phyloP scores from a whole-genome alignment of 2,113 vertebrate genomes.

The Alaudala cheleensis region DNA sequence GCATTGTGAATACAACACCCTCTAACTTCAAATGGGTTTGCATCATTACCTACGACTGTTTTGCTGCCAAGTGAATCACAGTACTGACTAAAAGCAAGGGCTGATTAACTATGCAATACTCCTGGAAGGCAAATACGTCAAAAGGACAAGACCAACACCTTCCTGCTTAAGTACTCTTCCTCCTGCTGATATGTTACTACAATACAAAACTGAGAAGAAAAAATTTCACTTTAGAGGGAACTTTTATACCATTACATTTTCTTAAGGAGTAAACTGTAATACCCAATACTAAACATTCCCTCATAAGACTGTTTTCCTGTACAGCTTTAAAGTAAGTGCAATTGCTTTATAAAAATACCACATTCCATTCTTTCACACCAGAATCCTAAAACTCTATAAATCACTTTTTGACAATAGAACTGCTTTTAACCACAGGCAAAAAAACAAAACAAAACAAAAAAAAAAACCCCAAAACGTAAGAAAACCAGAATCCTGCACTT shows the following conservation, averaged over 20 bases:
- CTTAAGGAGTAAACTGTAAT: not conserved
- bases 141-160: not conserved
- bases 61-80: not conserved
- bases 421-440: not conserved
- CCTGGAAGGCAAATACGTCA: not conserved
- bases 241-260: not conserved
- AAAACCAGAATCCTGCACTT: not conserved
- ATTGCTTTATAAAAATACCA: not conserved
- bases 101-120: not conserved
- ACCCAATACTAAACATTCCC: not conserved
- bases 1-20: not conserved
- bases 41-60: not conserved
- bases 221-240: not conserved
- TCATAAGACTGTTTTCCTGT: not conserved
- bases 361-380: not conserved
- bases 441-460: not conserved
- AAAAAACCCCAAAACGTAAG: too few relatives aligned
- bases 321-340: not conserved
- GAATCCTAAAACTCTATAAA: not conserved
- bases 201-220: not conserved
- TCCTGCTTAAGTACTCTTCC: not conserved
- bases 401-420: not conserved
- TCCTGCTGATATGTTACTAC: not conserved
- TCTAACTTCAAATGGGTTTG: not conserved
- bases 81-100: not conserved